Conservation (phyloP, 1,140 invertebrate genomes). For the Eupeodes corollae region DNA sequence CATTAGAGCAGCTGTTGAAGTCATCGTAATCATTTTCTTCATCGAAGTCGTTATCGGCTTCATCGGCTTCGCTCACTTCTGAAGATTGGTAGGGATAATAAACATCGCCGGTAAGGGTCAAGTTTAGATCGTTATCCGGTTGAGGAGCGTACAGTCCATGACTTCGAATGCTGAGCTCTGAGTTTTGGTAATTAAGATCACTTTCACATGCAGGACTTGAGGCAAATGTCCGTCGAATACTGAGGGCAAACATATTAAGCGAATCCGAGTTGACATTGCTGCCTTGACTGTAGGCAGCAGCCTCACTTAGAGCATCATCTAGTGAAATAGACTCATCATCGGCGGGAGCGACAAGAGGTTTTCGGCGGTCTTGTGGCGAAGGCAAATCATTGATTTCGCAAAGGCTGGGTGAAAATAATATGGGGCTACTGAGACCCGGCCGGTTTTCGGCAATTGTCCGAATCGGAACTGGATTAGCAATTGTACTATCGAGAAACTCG, state of each 20-base stretch:
- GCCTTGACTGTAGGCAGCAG: slow-evolving; percentile 29
- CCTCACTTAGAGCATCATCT: not conserved
- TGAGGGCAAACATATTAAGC: not conserved
- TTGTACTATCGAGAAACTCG: not conserved
- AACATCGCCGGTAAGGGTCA: slow-evolving; percentile 28
- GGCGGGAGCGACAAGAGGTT: slow-evolving; percentile 37
- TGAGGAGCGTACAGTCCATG: slow-evolving; percentile 48
- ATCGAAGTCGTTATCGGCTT: slow-evolving; percentile 17
- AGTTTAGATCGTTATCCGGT: slow-evolving; percentile 35
- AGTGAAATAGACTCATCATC: slow-evolving; percentile 12
- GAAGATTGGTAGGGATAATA: slow-evolving; percentile 32
- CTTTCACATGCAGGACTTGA: slow-evolving; percentile 46
- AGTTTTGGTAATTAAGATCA: slow-evolving; percentile 50
- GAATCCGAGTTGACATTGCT: slow-evolving; percentile 28
- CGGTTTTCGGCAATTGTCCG: not conserved
- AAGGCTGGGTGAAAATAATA: slow-evolving; percentile 6
- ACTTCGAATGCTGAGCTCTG: slow-evolving; percentile 48
- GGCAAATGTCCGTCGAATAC: slow-evolving; percentile 24
- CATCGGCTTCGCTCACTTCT: slow-evolving; percentile 26
- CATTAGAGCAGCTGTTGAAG: slow-evolving; percentile 6
- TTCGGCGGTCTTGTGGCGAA: slow-evolving; percentile 36
- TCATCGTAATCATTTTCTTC: slow-evolving; percentile 30
- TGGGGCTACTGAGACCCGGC: slow-evolving; percentile 1
- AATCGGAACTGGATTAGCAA: not conserved
- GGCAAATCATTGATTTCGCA: slow-evolving; percentile 8